phyloP scores from a whole-genome alignment of 2,888 invertebrate species.

The Harpagoxenus sublaevis region DNA sequence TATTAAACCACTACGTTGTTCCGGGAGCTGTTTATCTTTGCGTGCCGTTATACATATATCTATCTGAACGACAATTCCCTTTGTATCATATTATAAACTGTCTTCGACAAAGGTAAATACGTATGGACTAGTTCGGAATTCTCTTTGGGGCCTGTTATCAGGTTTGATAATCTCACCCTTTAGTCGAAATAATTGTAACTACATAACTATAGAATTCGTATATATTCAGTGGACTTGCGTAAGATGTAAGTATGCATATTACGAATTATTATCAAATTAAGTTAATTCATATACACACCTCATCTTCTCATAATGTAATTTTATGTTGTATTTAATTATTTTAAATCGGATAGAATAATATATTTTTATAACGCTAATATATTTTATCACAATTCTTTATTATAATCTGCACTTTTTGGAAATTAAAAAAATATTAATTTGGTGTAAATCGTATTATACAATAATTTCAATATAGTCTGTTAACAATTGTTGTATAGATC shows the following conservation, averaged over 20 bases:
- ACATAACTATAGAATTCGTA: neutral
- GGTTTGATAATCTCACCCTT: slow-evolving; percentile 57
- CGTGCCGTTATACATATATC: neutral
- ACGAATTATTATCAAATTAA: neutral
- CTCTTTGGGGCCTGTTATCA: slow-evolving; percentile 47
- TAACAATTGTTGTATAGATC: neutral
- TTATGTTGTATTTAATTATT: neutral
- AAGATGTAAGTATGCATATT: neutral
- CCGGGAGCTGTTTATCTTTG: neutral
- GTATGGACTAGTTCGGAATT: slow-evolving; percentile 28
- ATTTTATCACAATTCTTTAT: neutral
- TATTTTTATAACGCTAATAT: neutral
- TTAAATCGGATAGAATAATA: neutral
- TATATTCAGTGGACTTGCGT: neutral
- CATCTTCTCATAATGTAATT: neutral
- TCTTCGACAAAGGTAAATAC: slow-evolving; percentile 24
- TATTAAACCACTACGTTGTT: neutral
- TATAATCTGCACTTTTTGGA: neutral
- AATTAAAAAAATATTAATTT: neutral
- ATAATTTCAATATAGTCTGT: neutral
- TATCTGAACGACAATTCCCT: slow-evolving; percentile 15
- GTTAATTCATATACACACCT: neutral
- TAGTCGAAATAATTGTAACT: neutral
- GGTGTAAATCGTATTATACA: neutral
- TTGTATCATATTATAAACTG: slow-evolving; percentile 20